Evolutionary conservation across 2,113 vertebrate genomes (phyloP).

Genomic region (Cebus imitator): DNA sequence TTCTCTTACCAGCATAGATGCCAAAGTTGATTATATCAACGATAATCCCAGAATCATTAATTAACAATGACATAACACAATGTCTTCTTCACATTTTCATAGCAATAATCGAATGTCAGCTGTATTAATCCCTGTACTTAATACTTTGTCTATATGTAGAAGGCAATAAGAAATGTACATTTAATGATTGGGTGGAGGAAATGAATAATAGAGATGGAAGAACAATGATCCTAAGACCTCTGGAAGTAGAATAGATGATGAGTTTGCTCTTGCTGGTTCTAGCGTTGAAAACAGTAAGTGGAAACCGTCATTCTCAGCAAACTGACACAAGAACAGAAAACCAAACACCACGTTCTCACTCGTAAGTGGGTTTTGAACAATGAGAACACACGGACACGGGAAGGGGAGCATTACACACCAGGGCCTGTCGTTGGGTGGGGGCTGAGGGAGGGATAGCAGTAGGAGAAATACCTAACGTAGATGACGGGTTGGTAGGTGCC

Average conservation of each 20-base stretch:
- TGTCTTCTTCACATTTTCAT: background rate
- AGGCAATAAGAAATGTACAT: background rate
- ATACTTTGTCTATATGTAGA: background rate
- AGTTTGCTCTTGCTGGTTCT: background rate
- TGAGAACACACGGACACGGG: too few species aligned
- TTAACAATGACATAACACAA: background rate
- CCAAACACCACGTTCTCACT: too few species aligned
- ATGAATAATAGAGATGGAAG: background rate
- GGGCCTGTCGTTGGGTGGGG: too few species aligned
- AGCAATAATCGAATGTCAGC: background rate
- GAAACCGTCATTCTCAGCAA: too few species aligned
- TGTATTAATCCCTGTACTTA: background rate
- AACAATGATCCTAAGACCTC: background rate
- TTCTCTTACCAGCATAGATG: background rate
- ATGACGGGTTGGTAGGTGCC: too few species aligned
- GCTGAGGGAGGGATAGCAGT: too few species aligned
- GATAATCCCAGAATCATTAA: background rate
- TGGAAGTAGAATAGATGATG: background rate
- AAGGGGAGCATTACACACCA: too few species aligned
- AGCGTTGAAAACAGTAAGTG: background rate
- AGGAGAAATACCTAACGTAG: too few species aligned
- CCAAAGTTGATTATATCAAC: background rate
- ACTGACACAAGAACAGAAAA: too few species aligned
- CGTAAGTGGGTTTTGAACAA: too few species aligned
- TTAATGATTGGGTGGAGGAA: background rate